These are phyloP conservation scores for Oreochromis tanganicae DNA, from an alignment of 2,113 vertebrate species.

Conservation along the genomic window DNA sequence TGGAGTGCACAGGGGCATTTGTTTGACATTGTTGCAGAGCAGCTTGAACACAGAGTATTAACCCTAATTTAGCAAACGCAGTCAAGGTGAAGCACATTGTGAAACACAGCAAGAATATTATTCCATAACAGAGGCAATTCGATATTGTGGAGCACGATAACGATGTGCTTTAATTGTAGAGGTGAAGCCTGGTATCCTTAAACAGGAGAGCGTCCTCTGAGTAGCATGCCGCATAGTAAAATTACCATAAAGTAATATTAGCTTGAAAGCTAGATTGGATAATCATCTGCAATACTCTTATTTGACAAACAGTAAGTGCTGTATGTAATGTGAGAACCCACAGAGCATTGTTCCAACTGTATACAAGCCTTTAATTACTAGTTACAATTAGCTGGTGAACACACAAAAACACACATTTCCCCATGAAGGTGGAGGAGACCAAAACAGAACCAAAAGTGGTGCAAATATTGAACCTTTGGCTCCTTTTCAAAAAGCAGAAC, in stretches of 20 bases:
- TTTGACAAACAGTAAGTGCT: background rate
- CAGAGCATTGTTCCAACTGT: background rate
- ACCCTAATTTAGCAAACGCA: background rate
- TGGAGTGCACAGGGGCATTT: background rate
- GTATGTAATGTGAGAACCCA: background rate
- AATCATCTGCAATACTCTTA: background rate
- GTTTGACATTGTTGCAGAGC: background rate
- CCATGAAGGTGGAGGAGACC: background rate
- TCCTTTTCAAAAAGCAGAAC: too few relatives aligned
- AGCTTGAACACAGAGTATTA: background rate
- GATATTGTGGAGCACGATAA: background rate
- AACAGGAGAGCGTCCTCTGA: background rate
- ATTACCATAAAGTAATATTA: background rate
- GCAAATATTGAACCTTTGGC: background rate
- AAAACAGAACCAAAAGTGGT: background rate
- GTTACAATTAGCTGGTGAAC: background rate
- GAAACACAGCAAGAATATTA: background rate
- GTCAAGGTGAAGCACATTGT: background rate
- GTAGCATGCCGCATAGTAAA: background rate
- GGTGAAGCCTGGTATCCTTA: background rate
- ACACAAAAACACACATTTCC: background rate
- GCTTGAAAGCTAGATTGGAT: background rate
- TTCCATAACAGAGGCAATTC: background rate
- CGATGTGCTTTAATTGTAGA: background rate
- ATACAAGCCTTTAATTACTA: background rate